Evolutionary conservation across 2,797 vertebrate genomes (phyloP).

Genomic region (Sphenopsis melanotis): DNA sequence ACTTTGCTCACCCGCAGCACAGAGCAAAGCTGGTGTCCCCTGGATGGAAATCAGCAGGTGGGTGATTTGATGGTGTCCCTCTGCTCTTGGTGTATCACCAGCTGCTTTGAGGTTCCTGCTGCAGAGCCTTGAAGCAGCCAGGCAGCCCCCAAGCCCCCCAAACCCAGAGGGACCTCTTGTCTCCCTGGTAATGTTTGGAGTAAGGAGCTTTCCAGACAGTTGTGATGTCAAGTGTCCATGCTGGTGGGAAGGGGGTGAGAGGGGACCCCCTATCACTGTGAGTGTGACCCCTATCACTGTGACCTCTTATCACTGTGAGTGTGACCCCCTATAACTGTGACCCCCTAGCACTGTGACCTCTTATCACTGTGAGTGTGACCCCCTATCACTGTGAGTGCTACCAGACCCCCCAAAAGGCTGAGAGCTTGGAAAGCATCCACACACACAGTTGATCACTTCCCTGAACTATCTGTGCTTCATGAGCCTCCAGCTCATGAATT

Average conservation of each 20-base stretch:
- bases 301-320: background rate
- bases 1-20: background rate
- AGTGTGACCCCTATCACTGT: background rate
- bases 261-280: background rate
- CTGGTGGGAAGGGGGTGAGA: background rate
- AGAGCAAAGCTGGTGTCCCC: accelerated
- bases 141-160: background rate
- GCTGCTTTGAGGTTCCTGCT: background rate
- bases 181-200: background rate
- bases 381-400: background rate
- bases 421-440: background rate
- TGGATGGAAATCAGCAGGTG: background rate
- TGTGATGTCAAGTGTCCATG: background rate
- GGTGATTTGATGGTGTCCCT: background rate
- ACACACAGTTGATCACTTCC: background rate
- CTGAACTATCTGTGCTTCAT: background rate
- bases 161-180: background rate
- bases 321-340: no score
- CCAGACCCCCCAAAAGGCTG: background rate
- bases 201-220: background rate
- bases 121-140: background rate
- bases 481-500: conserved; percentile 22
- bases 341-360: no score
- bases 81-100: background rate
- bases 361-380: no score